A percentile compares a stretch with the other conserved stretches of the same genome.
Evolutionary conservation across 1,140 invertebrate genomes (phyloP).

Genomic region (Chironomus striatipennis): DNA sequence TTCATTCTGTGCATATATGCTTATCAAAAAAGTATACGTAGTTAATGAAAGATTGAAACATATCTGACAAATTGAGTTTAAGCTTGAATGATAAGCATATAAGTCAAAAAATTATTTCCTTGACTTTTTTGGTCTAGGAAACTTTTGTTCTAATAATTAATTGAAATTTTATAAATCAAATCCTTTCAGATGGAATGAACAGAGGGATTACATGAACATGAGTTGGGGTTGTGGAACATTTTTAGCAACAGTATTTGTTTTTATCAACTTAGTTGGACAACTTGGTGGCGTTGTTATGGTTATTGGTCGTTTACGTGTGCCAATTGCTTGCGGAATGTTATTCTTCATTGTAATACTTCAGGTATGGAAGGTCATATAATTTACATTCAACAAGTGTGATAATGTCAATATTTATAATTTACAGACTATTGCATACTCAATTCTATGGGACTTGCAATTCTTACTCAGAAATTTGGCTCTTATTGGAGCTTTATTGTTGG

Average conservation of each 20-base stretch:
- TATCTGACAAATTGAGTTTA: background rate
- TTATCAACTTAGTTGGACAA: slow-evolving; percentile 92
- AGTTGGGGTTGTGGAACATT: slow-evolving; percentile 96
- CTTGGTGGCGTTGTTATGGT: slow-evolving; percentile 94
- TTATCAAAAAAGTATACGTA: too few relatives aligned
- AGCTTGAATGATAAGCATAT: background rate
- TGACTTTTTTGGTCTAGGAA: background rate
- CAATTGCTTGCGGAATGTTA: slow-evolving; percentile 86
- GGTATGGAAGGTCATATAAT: slow-evolving; percentile 46
- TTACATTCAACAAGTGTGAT: background rate
- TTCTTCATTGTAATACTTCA: slow-evolving; percentile 95
- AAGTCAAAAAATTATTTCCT: too few relatives aligned
- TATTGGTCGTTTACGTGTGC: slow-evolving; percentile 83
- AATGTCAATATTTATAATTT: slow-evolving; percentile 21
- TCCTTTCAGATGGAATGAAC: slow-evolving; percentile 78
- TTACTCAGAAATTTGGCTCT: slow-evolving; percentile 90
- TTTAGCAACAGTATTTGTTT: slow-evolving; percentile 76
- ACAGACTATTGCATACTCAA: slow-evolving; percentile 94
- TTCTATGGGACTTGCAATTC: slow-evolving; percentile 97
- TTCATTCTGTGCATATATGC: too few relatives aligned
- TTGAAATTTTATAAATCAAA: background rate
- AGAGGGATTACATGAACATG: slow-evolving; percentile 95
- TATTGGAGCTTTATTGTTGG: slow-evolving; percentile 87
- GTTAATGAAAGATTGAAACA: background rate
- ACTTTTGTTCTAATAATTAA: too few relatives aligned